These are phyloP conservation scores for Poliocrania exsul DNA, from an alignment of 2,797 vertebrate genomes.

Conservation along the genomic window DNA sequence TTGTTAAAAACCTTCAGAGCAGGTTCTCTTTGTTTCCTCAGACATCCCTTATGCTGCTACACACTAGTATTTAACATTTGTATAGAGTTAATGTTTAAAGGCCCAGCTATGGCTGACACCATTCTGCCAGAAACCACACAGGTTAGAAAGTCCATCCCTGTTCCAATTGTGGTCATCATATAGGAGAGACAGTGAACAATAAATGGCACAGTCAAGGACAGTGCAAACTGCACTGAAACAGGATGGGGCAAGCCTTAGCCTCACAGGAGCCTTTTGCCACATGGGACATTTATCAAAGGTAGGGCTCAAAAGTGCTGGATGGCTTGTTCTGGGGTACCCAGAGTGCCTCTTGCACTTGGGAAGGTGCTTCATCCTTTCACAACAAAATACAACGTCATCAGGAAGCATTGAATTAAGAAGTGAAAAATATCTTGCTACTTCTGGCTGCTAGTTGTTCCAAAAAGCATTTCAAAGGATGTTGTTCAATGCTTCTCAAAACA, in stretches of 20 bases:
- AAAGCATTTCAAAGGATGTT: neutral
- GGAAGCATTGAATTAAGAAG: neutral
- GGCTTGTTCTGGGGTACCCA: neutral
- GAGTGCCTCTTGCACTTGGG: neutral
- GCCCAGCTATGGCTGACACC: neutral
- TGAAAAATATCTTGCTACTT: neutral
- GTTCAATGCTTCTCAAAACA: neutral
- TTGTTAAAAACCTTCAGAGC: neutral
- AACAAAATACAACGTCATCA: neutral
- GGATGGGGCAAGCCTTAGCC: neutral
- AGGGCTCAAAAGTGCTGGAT: neutral
- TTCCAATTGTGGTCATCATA: accelerated
- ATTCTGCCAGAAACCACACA: neutral
- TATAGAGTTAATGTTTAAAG: neutral
- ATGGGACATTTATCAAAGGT: neutral
- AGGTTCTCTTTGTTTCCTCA: neutral
- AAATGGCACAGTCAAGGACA: accelerated
- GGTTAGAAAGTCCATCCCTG: neutral
- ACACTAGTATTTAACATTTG: neutral
- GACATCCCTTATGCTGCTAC: neutral
- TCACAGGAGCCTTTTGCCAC: neutral
- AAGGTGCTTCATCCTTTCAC: neutral
- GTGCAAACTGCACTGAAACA: accelerated
- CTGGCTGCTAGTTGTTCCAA: neutral
- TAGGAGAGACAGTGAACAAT: neutral